Conservation (phyloP, 37 sponge, comb jelly and placozoan species). For the Diacarnus erythraeanus region DNA sequence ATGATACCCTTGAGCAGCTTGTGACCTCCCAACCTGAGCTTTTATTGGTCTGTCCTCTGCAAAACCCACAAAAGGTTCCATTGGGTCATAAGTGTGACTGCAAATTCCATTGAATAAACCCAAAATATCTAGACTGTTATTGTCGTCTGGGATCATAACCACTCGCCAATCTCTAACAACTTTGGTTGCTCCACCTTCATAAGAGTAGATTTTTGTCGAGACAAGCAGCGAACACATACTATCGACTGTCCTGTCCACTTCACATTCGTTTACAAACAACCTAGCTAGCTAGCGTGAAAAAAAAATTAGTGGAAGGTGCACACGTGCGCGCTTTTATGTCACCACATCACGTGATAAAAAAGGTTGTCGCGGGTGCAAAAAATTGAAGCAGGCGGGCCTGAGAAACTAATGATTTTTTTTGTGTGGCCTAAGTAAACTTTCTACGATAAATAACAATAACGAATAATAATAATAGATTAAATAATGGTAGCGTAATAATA, state of each 20-base stretch:
- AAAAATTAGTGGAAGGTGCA: too few species aligned
- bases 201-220: not conserved
- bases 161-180: conserved; percentile 1
- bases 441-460: too few species aligned
- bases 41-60: not conserved
- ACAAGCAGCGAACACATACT: too few species aligned
- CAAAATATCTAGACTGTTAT: not conserved
- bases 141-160: not conserved
- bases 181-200: not conserved
- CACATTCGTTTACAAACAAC: too few species aligned
- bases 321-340: too few species aligned
- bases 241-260: too few species aligned
- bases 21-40: not conserved
- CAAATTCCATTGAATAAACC: not conserved
- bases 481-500: too few species aligned
- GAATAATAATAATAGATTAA: too few species aligned
- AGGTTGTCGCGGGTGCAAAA: not conserved
- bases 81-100: not conserved
- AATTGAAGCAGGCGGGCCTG: not conserved
- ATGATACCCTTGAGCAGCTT: not conserved
- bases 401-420: conserved; percentile 1
- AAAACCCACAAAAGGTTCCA: not conserved
- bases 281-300: too few species aligned
- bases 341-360: too few species aligned
- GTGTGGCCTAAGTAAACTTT: conserved; percentile 8